Conservation (phyloP, 2,113 vertebrate genomes). For the Collichthys lucidus region DNA sequence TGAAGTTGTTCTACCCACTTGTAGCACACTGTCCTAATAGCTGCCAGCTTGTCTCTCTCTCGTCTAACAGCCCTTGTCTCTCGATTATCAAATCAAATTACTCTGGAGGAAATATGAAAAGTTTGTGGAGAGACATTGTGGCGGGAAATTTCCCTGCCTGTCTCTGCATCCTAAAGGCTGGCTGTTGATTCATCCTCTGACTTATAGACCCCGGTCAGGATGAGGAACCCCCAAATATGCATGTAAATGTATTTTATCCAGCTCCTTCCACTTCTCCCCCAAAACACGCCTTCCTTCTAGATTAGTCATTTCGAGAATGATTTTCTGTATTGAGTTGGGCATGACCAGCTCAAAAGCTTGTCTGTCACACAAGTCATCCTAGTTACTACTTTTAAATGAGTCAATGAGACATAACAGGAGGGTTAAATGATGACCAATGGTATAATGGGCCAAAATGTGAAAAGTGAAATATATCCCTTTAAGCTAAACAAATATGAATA, state of each 20-base stretch:
- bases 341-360: constrained; percentile 2
- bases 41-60: not conserved
- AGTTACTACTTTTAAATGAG: no score
- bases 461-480: not conserved
- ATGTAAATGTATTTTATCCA: not conserved
- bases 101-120: constrained; percentile 16
- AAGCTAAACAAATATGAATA: not conserved
- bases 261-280: constrained; percentile 6
- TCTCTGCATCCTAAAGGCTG: constrained; percentile 17
- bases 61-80: not conserved
- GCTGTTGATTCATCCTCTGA: not conserved
- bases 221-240: not conserved
- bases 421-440: not conserved
- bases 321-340: not conserved
- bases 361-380: constrained; percentile 21
- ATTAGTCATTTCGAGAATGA: constrained; percentile 17
- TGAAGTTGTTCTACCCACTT: not conserved
- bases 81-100: not conserved
- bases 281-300: not conserved
- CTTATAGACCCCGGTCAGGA: constrained; percentile 3
- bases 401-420: no score
- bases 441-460: not conserved
- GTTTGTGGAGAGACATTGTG: no score
- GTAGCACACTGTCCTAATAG: constrained; percentile 2
- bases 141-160: not conserved